phyloP scores from a whole-genome alignment of 2,113 vertebrate genomes.

The Ophthalmolycus amberensis region DNA sequence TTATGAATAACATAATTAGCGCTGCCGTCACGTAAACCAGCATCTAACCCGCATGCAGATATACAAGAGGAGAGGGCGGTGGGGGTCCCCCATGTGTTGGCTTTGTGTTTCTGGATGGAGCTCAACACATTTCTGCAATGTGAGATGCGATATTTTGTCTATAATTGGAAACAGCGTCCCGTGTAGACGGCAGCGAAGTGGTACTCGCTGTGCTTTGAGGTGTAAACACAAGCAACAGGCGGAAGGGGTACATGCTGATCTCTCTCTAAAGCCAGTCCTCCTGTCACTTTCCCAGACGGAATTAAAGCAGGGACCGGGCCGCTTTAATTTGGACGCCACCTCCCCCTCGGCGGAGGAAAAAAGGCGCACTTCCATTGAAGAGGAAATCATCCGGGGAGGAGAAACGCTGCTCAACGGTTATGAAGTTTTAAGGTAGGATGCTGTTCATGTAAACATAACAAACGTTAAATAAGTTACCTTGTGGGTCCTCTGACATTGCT shows the following conservation, averaged over 20 bases:
- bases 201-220: neutral
- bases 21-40: conserved; percentile 12
- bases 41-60: conserved; percentile 17
- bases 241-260: conserved; percentile 17
- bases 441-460: neutral
- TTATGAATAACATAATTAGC: neutral
- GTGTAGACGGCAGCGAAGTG: neutral
- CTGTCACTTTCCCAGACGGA: conserved; percentile 61
- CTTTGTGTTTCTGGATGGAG: conserved; percentile 74
- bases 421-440: conserved; percentile 80
- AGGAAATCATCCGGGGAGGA: conserved; percentile 58
- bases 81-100: conserved; percentile 55
- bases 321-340: conserved; percentile 80
- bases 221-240: conserved; percentile 16
- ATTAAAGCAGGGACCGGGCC: conserved; percentile 70
- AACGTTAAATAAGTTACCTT: neutral
- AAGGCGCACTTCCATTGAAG: conserved; percentile 85
- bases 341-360: conserved; percentile 79
- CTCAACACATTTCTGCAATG: conserved; percentile 6
- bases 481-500: neutral
- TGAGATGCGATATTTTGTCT: neutral
- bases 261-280: conserved; percentile 23
- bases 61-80: neutral
- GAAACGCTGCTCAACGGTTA: conserved; percentile 69
- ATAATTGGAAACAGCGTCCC: neutral